These are phyloP conservation scores for Hipparchia sbordonii DNA, from an alignment of 2,888 invertebrate genomes.

Conservation along the genomic window DNA sequence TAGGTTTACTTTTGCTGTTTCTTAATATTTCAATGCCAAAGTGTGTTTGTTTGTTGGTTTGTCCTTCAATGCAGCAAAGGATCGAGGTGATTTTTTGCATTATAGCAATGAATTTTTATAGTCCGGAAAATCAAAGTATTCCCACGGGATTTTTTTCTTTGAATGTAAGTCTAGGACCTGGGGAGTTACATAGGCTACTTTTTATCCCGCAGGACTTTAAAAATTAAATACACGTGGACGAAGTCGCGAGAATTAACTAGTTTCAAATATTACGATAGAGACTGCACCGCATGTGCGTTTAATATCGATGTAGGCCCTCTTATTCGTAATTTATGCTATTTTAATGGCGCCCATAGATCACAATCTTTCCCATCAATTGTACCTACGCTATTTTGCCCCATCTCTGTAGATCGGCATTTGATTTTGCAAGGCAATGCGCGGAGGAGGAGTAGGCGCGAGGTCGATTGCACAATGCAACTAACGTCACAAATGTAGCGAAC, in stretches of 20 bases:
- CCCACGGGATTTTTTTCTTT: too few relatives aligned
- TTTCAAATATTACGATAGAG: neutral
- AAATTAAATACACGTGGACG: too few relatives aligned
- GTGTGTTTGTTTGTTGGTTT: too few relatives aligned
- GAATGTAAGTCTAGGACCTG: too few relatives aligned
- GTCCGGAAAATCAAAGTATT: too few relatives aligned
- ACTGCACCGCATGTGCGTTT: neutral
- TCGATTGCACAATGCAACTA: slow-evolving; percentile 62
- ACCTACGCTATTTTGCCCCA: slow-evolving; percentile 31
- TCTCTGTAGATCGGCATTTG: slow-evolving; percentile 36
- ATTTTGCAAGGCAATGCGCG: slow-evolving; percentile 47
- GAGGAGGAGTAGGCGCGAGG: slow-evolving; percentile 64
- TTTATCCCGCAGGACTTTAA: too few relatives aligned
- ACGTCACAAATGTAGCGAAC: slow-evolving; percentile 18
- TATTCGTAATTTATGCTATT: neutral
- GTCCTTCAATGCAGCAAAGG: too few relatives aligned
- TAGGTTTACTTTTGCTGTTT: neutral
- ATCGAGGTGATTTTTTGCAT: too few relatives aligned
- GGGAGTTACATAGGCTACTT: too few relatives aligned
- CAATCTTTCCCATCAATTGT: slow-evolving; percentile 12
- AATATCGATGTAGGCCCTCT: neutral
- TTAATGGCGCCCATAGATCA: slow-evolving; percentile 11
- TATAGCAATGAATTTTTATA: too few relatives aligned
- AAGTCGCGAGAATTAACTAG: too few relatives aligned
- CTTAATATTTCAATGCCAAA: neutral